These are phyloP conservation scores for Melanostigma gelatinosum DNA, from an alignment of 2,113 vertebrate genomes.

Conservation along the genomic window DNA sequence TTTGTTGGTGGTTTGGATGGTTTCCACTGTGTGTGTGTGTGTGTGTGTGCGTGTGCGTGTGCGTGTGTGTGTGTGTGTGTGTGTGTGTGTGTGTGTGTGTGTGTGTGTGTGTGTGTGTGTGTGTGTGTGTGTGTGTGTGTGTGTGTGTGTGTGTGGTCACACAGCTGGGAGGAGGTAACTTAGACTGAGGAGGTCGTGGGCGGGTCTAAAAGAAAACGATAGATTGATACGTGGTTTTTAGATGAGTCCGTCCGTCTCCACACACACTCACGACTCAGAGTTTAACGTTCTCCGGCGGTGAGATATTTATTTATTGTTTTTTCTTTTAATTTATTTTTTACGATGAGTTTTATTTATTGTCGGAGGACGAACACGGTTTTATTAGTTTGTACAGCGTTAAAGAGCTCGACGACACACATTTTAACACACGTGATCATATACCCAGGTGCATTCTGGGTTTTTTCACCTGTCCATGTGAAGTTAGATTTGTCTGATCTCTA, in stretches of 20 bases:
- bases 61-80: not conserved
- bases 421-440: not conserved
- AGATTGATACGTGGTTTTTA: constrained; percentile 18
- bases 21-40: not conserved
- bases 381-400: constrained; percentile 51
- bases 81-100: not conserved
- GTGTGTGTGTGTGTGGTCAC: not conserved
- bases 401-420: constrained; percentile 22
- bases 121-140: not conserved
- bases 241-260: constrained; percentile 13
- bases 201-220: constrained; percentile 38
- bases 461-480: too few species aligned
- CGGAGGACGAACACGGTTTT: constrained; percentile 38
- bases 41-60: not conserved
- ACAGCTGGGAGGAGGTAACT: constrained; percentile 46
- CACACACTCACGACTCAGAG: constrained; percentile 21
- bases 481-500: too few species aligned
- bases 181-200: constrained; percentile 51
- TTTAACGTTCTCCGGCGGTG: constrained; percentile 25
- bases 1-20: too few species aligned
- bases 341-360: constrained; percentile 74
- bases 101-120: constrained; percentile 1
- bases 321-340: constrained; percentile 72
- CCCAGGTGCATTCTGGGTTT: not conserved
- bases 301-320: constrained; percentile 71